These are phyloP conservation scores for Amphiprion clarkii DNA, from an alignment of 2,797 vertebrate genomes.

Conservation along the genomic window DNA sequence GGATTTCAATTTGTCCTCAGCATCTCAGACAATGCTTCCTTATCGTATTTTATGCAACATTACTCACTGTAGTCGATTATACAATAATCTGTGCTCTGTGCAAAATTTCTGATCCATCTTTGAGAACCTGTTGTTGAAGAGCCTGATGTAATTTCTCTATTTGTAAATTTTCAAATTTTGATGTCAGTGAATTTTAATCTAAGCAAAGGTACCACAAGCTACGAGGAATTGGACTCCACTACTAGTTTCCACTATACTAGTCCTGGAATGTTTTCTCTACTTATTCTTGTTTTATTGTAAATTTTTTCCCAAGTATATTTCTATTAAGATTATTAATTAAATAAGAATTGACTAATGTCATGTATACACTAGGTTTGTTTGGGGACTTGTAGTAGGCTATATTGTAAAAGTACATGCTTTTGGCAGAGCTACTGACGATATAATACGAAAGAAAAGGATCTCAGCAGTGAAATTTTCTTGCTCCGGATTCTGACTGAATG, in stretches of 20 bases:
- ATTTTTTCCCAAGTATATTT: neutral
- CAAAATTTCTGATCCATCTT: neutral
- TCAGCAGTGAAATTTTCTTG: too few relatives aligned
- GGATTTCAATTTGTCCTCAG: neutral
- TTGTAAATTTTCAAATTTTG: neutral
- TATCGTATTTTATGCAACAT: neutral
- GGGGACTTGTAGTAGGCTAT: neutral
- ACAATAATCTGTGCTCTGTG: too few relatives aligned
- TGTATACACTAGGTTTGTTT: neutral
- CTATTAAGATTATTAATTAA: neutral
- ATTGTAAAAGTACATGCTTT: neutral
- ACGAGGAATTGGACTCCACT: neutral
- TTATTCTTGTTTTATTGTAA: neutral
- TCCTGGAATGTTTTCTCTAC: neutral
- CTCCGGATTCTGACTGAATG: too few relatives aligned
- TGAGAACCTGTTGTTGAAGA: neutral
- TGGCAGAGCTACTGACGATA: neutral
- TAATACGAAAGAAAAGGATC: neutral
- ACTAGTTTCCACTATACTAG: neutral
- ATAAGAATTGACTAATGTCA: neutral
- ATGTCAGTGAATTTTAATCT: neutral
- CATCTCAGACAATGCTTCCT: neutral
- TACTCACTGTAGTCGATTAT: neutral
- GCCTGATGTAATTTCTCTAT: neutral
- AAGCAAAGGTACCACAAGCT: neutral